These are phyloP conservation scores for Anastrepha ludens DNA, from an alignment of 1,140 invertebrate species.

Conservation along the genomic window DNA sequence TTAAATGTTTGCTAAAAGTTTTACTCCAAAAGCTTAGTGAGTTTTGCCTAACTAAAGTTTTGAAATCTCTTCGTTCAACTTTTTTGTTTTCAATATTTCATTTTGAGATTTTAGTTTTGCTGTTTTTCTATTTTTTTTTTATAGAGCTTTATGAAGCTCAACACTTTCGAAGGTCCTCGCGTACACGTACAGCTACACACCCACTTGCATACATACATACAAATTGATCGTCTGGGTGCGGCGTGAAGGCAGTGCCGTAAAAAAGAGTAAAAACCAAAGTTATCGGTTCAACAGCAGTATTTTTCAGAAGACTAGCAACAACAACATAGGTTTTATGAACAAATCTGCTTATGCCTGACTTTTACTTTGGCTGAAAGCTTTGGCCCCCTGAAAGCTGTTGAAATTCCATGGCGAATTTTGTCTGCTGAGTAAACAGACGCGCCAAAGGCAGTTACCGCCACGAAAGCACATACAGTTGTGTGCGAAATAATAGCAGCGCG, in stretches of 20 bases:
- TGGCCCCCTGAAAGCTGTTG: neutral
- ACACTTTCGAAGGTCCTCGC: neutral
- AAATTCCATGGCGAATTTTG: conserved; percentile 1
- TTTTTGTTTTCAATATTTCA: neutral
- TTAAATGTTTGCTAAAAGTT: neutral
- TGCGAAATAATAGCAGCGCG: too few relatives aligned
- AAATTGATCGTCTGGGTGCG: neutral
- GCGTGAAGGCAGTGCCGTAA: neutral
- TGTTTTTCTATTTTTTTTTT: neutral
- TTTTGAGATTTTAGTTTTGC: neutral
- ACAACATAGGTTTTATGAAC: neutral
- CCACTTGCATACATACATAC: neutral
- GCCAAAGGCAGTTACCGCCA: neutral
- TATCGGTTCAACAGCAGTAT: conserved; percentile 1
- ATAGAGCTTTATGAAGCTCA: neutral
- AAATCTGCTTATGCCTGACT: conserved; percentile 41
- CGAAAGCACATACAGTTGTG: neutral
- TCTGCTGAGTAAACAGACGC: neutral
- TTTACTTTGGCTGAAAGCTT: conserved; percentile 6
- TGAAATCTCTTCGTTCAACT: neutral
- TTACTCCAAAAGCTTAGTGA: conserved; percentile 11
- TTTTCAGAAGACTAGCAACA: conserved; percentile 12
- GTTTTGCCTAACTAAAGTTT: neutral
- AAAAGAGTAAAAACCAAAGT: neutral
- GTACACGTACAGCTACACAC: neutral